These are phyloP conservation scores for Pipistrellus pipistrellus DNA, from an alignment of 2,797 vertebrate genomes.

Conservation along the genomic window DNA sequence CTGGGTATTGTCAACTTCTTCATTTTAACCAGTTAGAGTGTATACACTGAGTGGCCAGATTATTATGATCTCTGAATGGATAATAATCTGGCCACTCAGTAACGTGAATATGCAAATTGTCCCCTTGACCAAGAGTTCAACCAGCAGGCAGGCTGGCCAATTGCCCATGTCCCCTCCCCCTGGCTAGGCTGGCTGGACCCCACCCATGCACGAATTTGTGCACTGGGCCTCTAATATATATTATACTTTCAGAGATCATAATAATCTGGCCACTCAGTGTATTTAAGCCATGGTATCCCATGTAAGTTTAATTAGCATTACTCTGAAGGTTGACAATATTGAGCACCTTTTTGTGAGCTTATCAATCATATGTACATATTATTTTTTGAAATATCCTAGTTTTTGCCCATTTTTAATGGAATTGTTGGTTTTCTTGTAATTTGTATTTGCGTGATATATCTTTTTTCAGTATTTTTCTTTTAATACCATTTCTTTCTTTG, in stretches of 20 bases:
- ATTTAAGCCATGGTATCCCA: neutral
- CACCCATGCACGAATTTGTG: too few relatives aligned
- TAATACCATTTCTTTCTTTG: neutral
- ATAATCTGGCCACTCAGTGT: too few relatives aligned
- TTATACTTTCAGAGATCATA: too few relatives aligned
- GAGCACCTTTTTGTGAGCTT: neutral
- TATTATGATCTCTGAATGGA: too few relatives aligned
- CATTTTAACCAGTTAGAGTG: neutral
- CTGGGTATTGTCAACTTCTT: neutral
- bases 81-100: too few relatives aligned
- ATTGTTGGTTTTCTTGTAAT: constrained; percentile 1
- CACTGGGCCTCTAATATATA: too few relatives aligned
- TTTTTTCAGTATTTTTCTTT: neutral
- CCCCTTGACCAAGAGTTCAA: too few relatives aligned
- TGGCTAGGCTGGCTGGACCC: too few relatives aligned
- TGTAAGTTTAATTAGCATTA: neutral
- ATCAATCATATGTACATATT: neutral
- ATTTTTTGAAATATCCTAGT: neutral
- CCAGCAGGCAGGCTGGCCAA: too few relatives aligned
- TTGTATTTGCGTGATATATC: neutral
- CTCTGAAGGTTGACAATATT: neutral
- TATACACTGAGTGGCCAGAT: neutral
- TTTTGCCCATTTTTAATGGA: neutral
- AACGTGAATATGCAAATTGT: too few relatives aligned
- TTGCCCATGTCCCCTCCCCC: too few relatives aligned